Evolutionary conservation across 2,888 invertebrate species (phyloP).

Genomic region (Marronus borbonicus): DNA sequence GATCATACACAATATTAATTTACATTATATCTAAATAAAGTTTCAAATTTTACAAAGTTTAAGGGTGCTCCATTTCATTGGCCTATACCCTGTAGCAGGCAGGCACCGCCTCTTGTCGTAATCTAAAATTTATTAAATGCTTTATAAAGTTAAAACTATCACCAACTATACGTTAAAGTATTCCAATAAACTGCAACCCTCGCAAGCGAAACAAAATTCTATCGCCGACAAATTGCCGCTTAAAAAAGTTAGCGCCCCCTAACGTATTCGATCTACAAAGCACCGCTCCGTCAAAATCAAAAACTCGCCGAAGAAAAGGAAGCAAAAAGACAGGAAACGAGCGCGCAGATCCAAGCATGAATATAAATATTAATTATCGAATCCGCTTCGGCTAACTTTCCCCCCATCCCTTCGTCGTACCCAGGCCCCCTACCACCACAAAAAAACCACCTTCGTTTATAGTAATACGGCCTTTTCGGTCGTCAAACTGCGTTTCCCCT

Average conservation of each 20-base stretch:
- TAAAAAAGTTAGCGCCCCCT: not conserved
- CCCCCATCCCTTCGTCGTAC: not conserved
- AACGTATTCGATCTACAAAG: not conserved
- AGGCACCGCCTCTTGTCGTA: too few relatives aligned
- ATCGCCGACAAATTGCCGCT: not conserved
- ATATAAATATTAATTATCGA: constrained; percentile 45
- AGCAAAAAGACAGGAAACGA: not conserved
- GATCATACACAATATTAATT: too few relatives aligned
- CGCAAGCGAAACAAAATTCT: not conserved
- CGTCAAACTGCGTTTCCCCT: constrained; percentile 51
- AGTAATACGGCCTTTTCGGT: constrained; percentile 5
- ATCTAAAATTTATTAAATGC: too few relatives aligned
- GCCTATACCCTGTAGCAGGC: too few relatives aligned
- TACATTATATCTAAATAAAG: too few relatives aligned
- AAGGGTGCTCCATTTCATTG: too few relatives aligned
- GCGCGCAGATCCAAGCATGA: not conserved
- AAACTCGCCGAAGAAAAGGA: not conserved
- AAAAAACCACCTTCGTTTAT: not conserved
- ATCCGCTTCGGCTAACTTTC: not conserved
- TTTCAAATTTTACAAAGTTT: too few relatives aligned
- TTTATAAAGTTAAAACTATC: not conserved
- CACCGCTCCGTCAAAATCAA: not conserved
- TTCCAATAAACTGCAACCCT: not conserved
- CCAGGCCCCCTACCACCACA: not conserved
- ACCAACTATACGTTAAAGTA: not conserved